Percentiles rank a stretch among this genome's conserved stretches.
phyloP scores from a whole-genome alignment of 2,113 vertebrate species.

The Dicrurus megarhynchus region DNA sequence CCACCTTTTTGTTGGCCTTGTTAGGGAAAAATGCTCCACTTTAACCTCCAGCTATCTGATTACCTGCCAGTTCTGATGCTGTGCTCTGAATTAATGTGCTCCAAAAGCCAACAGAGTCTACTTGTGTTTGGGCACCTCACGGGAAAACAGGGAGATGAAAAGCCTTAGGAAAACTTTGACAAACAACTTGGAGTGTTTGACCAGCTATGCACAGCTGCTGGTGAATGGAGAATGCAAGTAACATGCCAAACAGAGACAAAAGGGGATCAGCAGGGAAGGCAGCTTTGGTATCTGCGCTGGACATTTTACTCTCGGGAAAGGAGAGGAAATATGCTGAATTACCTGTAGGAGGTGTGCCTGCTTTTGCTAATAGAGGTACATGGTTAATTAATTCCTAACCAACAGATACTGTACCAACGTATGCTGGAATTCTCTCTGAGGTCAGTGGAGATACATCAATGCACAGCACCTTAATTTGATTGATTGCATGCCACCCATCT shows the following conservation, averaged over 20 bases:
- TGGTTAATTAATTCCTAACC: not conserved
- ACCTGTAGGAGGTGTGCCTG: conserved; percentile 46
- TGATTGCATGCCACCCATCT: not conserved
- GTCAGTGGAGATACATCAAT: not conserved
- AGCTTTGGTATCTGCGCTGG: not conserved
- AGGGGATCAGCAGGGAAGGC: not conserved
- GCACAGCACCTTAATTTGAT: not conserved
- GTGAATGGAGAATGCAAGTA: not conserved
- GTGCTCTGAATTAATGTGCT: conserved; percentile 35
- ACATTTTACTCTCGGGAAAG: not conserved
- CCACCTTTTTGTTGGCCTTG: not conserved
- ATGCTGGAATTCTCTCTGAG: not conserved
- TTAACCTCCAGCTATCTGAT: conserved; percentile 6
- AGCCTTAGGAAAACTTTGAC: conserved; percentile 29
- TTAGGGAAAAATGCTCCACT: not conserved
- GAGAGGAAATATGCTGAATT: not conserved
- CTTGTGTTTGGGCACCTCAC: conserved; percentile 26
- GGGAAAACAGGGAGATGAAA: conserved; percentile 31
- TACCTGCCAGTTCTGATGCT: not conserved
- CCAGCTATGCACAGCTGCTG: conserved; percentile 48
- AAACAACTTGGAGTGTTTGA: conserved; percentile 32
- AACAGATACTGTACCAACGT: not conserved
- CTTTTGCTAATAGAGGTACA: not conserved
- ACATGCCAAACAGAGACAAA: not conserved
- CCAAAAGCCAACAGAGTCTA: not conserved